Conservation (phyloP, 2,113 vertebrate genomes). For the Glaucomys volans region DNA sequence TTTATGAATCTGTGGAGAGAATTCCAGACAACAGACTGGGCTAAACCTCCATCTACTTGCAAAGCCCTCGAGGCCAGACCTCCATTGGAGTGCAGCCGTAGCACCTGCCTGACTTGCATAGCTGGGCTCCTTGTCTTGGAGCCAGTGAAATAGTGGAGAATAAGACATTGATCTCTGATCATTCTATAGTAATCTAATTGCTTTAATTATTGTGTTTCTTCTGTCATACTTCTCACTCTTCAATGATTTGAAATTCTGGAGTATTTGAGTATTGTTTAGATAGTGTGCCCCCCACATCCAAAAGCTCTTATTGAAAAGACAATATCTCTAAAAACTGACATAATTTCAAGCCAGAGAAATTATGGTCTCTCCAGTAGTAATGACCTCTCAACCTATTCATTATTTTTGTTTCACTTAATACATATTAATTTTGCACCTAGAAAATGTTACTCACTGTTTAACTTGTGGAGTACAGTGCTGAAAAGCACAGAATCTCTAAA, state of each 20-base stretch:
- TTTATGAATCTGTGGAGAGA: background rate
- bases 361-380: background rate
- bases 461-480: background rate
- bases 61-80: background rate
- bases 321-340: background rate
- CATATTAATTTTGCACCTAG: background rate
- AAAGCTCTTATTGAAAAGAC: background rate
- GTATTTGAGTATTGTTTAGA: background rate
- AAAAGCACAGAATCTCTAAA: background rate
- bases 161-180: background rate
- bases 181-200: background rate
- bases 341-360: background rate
- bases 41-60: background rate
- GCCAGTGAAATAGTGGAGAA: background rate
- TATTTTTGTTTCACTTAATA: background rate
- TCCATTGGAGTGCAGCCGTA: background rate
- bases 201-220: too few relatives aligned
- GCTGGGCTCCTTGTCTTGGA: background rate
- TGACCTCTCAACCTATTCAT: background rate
- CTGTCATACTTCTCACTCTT: background rate
- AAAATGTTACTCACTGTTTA: background rate
- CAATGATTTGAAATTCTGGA: background rate
- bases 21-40: background rate
- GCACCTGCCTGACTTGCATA: background rate
- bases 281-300: background rate